phyloP scores from a whole-genome alignment of 2,797 vertebrate genomes.

The Anolis apletophallus region DNA sequence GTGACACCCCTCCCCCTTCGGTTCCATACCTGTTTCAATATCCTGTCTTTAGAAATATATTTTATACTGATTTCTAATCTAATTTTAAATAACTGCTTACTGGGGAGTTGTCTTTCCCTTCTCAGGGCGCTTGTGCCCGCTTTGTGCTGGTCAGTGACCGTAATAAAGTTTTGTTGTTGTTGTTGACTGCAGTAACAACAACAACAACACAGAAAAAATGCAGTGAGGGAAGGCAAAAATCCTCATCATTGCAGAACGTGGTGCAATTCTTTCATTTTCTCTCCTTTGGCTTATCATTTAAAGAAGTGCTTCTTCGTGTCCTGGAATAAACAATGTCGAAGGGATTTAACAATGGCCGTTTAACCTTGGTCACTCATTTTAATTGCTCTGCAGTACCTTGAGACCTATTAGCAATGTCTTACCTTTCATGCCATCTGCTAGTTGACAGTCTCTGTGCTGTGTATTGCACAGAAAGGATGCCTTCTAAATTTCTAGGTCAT shows the following conservation, averaged over 20 bases:
- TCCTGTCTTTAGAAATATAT: no score
- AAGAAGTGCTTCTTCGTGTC: conserved; percentile 27
- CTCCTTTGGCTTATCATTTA: neutral
- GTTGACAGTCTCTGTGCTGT: conserved; percentile 51
- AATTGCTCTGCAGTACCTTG: conserved; percentile 61
- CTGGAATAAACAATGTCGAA: conserved; percentile 28
- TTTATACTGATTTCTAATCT: no score
- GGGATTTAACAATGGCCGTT: conserved; percentile 41
- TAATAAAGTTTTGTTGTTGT: no score
- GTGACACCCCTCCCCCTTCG: no score
- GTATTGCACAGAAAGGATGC: conserved; percentile 45
- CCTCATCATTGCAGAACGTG: neutral
- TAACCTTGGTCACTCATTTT: conserved; percentile 62
- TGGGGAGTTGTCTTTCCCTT: no score
- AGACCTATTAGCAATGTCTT: conserved; percentile 67
- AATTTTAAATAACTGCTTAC: no score
- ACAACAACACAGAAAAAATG: neutral
- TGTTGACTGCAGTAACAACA: neutral
- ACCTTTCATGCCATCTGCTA: conserved; percentile 67
- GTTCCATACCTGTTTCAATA: no score
- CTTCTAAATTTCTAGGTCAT: conserved; percentile 50
- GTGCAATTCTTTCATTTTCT: conserved; percentile 23
- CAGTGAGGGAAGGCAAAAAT: neutral
- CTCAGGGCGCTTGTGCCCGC: no score
- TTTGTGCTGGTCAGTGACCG: no score